Evolutionary conservation across 1,140 invertebrate genomes (phyloP).

Genomic region (Conus ventricosus): DNA sequence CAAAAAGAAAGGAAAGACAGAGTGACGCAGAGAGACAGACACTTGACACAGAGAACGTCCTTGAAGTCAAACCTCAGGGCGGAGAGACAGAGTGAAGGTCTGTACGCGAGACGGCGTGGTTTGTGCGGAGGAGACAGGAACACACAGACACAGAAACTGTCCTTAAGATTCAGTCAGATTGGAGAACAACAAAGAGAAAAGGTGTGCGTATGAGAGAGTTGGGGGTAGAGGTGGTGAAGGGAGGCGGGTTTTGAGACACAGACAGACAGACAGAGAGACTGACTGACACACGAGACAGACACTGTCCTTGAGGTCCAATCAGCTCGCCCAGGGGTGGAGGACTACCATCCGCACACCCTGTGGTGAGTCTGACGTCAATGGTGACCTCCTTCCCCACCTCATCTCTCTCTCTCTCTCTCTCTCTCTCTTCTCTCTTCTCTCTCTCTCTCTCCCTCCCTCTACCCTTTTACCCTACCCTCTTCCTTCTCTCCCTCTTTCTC

Average conservation of each 20-base stretch:
- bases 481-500: background rate
- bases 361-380: constrained; percentile 3
- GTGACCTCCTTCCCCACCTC: background rate
- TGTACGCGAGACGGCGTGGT: too few species aligned
- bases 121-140: too few species aligned
- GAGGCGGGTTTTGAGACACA: background rate
- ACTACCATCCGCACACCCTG: background rate
- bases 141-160: too few species aligned
- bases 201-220: background rate
- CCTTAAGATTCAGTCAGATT: too few species aligned
- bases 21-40: too few species aligned
- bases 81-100: too few species aligned
- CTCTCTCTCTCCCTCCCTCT: background rate
- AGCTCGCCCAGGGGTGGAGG: background rate
- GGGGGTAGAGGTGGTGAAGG: background rate
- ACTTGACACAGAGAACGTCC: too few species aligned
- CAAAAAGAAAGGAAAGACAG: too few species aligned
- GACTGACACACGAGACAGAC: background rate
- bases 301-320: background rate
- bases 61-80: too few species aligned
- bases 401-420: constrained; percentile 25
- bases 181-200: background rate
- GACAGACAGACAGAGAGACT: background rate
- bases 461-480: background rate
- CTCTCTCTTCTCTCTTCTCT: constrained; percentile 24